Evolutionary conservation across 1,140 invertebrate species (phyloP).

Genomic region (Antheraea mylitta): DNA sequence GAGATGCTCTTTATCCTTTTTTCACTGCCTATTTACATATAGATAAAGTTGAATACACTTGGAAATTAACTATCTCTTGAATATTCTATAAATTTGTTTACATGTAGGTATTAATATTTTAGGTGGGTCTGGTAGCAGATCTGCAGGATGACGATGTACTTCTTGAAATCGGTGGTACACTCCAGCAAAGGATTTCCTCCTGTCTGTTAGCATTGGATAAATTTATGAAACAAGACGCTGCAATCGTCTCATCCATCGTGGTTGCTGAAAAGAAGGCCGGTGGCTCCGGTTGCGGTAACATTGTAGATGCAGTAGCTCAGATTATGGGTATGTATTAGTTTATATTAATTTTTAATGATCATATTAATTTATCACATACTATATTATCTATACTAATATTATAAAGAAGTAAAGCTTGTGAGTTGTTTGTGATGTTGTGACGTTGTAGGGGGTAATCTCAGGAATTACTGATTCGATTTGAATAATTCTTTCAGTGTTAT

Average conservation of each 20-base stretch:
- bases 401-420: no score
- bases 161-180: constrained; percentile 87
- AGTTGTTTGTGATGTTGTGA: no score
- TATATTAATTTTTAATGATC: background rate
- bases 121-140: constrained; percentile 87
- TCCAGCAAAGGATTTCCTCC: constrained; percentile 90
- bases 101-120: background rate
- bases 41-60: no score
- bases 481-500: no score
- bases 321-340: constrained; percentile 78
- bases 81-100: no score
- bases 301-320: constrained; percentile 83
- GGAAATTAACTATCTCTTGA: no score
- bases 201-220: constrained; percentile 85
- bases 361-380: background rate
- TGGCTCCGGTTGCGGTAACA: constrained; percentile 78
- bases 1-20: no score
- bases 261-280: constrained; percentile 85
- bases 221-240: constrained; percentile 82
- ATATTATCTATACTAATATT: no score
- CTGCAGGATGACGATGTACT: constrained; percentile 90
- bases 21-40: no score
- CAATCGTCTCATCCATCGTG: constrained; percentile 89
- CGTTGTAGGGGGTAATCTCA: no score
- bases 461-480: no score